A percentile compares a stretch with the other conserved stretches of the same genome.
phyloP scores from a whole-genome alignment of 92 coral and sea anemone genomes.

The Phenganax marumi region DNA sequence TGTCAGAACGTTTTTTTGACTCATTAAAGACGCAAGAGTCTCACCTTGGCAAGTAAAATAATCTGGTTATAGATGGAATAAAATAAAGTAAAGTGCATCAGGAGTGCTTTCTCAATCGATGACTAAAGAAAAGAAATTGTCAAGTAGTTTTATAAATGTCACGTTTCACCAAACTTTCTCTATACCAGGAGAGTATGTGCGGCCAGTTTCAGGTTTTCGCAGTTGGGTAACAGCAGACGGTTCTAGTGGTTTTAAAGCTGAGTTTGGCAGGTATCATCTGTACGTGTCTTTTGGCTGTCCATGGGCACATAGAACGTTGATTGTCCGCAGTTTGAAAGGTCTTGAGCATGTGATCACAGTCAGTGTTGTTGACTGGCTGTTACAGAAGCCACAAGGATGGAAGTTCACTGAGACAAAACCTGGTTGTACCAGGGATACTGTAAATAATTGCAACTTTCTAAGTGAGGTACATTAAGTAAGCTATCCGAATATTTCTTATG shows the following conservation, averaged over 20 bases:
- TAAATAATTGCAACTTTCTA: slow-evolving; percentile 69
- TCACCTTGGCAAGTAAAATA: no score
- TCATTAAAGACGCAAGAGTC: no score
- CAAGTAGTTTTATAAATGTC: no score
- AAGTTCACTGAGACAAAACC: slow-evolving; percentile 61
- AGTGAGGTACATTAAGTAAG: slow-evolving; percentile 48
- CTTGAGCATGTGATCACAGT: slow-evolving; percentile 67
- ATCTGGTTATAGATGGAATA: no score
- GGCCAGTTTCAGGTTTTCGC: slow-evolving; percentile 58
- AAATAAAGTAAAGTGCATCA: no score
- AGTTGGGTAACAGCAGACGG: slow-evolving; percentile 78
- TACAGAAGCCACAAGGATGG: slow-evolving; percentile 63
- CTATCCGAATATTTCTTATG: not conserved
- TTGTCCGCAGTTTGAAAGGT: slow-evolving; percentile 74
- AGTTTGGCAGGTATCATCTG: slow-evolving; percentile 73
- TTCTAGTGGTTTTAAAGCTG: slow-evolving; percentile 76
- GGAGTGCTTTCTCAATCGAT: no score
- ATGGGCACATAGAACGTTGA: slow-evolving; percentile 74
- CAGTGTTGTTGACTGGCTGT: slow-evolving; percentile 70
- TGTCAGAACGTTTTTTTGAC: no score
- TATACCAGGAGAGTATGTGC: slow-evolving; percentile 59
- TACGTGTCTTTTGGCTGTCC: slow-evolving; percentile 83
- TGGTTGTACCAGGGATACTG: slow-evolving; percentile 68
- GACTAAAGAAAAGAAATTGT: no score
- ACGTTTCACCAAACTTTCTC: no score